phyloP scores from a whole-genome alignment of 2,113 vertebrate species.

The Peromyscus leucopus region DNA sequence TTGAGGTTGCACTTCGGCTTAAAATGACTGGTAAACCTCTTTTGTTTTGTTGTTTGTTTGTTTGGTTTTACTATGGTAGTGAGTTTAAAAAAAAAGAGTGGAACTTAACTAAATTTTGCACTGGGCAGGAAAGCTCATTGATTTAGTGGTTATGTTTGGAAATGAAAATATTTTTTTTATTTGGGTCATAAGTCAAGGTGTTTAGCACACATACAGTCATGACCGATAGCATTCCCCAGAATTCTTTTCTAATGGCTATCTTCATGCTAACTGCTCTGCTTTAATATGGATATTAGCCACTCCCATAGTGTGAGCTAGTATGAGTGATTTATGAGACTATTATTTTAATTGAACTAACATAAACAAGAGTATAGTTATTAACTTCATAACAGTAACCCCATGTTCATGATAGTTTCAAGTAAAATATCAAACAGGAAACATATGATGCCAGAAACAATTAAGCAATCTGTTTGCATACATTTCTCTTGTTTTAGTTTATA shows the following conservation, averaged over 20 bases:
- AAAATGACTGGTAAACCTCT: not conserved
- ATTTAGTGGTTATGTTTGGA: not conserved
- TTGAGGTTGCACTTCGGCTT: not conserved
- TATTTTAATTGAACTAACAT: not conserved
- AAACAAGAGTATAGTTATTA: not conserved
- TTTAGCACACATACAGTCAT: not conserved
- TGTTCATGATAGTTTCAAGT: not conserved
- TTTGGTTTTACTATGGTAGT: not conserved
- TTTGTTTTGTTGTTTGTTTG: not conserved
- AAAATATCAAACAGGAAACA: not conserved
- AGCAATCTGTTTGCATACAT: not conserved
- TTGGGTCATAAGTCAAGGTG: not conserved
- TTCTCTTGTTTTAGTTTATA: not conserved
- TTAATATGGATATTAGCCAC: not conserved
- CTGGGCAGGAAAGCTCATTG: not conserved
- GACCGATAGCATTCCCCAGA: not conserved
- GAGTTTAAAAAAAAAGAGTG: not conserved
- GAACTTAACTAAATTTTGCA: not conserved
- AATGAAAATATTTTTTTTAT: not conserved
- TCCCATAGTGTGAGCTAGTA: not conserved
- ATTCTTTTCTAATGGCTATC: not conserved
- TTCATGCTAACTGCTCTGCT: not conserved
- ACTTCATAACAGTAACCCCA: not conserved
- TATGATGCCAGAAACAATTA: constrained; percentile 17
- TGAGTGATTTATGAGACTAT: not conserved